These are phyloP conservation scores for Astyanax mexicanus DNA, from an alignment of 2,797 vertebrate species.

Conservation along the genomic window DNA sequence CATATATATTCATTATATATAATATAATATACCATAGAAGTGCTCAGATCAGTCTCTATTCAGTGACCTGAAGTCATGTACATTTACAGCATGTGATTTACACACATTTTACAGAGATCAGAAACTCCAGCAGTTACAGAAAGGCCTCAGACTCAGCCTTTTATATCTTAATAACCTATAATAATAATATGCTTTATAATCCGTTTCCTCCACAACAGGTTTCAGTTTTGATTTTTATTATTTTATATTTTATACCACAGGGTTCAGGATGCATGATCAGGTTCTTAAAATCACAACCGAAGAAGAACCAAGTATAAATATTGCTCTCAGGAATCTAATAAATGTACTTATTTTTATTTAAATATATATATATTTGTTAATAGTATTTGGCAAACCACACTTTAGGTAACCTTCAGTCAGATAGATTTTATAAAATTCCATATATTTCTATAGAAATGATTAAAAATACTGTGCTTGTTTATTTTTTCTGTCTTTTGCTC, in stretches of 20 bases:
- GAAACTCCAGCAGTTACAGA: constrained; percentile 79
- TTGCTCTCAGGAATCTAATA: constrained; percentile 75
- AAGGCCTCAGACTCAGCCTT: constrained; percentile 83
- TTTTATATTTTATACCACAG: constrained; percentile 27
- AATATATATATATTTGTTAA: constrained; percentile 28
- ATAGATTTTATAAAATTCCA: constrained; percentile 82
- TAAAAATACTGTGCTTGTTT: constrained; percentile 83
- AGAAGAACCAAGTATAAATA: constrained; percentile 78
- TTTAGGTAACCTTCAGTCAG: constrained; percentile 70
- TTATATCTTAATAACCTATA: too few species aligned
- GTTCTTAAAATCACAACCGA: constrained; percentile 69
- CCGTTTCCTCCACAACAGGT: constrained; percentile 28
- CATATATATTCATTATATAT: too few species aligned
- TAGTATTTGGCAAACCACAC: constrained; percentile 79
- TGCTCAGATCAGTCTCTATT: constrained; percentile 70
- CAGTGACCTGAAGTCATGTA: constrained; percentile 78
- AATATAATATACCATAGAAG: constrained; percentile 78
- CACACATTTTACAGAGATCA: constrained; percentile 85
- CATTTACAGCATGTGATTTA: constrained; percentile 85
- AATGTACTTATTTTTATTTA: constrained; percentile 66
- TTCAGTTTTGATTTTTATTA: too few species aligned
- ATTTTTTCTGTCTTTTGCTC: constrained; percentile 56
- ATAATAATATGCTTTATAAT: constrained; percentile 58
- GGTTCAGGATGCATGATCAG: constrained; percentile 27
- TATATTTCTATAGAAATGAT: constrained; percentile 84